Evolutionary conservation across 2,113 vertebrate species (phyloP), one percentile per base, ranked within the genome.

Genomic region (Riparia riparia): DNA sequence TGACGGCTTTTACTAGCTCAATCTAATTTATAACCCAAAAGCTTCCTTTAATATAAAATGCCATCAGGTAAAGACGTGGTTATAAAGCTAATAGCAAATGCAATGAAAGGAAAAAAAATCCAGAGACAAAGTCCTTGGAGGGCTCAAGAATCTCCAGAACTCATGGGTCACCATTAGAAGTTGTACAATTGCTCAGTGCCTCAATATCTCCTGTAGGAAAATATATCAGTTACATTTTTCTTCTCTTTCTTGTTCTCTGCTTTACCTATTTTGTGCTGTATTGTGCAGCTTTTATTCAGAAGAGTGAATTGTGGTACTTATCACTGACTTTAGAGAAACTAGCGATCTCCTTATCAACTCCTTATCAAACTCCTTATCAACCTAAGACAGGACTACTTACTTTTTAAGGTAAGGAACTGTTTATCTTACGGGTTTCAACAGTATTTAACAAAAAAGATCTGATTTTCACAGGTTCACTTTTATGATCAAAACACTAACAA

Each of bases 1-100:
- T 58, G 68, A 65, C 82, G 72, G 91, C 87, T 96, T 96, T 97
- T 96, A 96, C 79, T 74, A 90, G 61, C 57, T 86, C 91, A 95
- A 91, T 94, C 82, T 94, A 92, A 96, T 97, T 95, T 93, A 96
- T 95, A 93, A 96, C 81, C 66, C 90, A 93, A 94, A 96, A 87
- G 45, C 44, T 94, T 86, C 65, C 82, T 93, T 91, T 94, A 92
- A 94, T 97, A 95, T 69, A 90, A 97, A 95, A 96, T 96, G 65
- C 78, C 72, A 90, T 65, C 49, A 54, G 80, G 50, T 80, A 76
- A 80, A 96, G 74, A 83, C 61, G 53, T 51, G 64, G 32, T 89
- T 89, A 80, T 79, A 90, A 94, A 90, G 50, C 41, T 83, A 96
- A 89, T 57, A 78, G 64, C 44, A 90, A 95, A 78, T 31, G 50